Conservation (phyloP, 1,140 invertebrate species). For the Megalonaias nervosa region DNA sequence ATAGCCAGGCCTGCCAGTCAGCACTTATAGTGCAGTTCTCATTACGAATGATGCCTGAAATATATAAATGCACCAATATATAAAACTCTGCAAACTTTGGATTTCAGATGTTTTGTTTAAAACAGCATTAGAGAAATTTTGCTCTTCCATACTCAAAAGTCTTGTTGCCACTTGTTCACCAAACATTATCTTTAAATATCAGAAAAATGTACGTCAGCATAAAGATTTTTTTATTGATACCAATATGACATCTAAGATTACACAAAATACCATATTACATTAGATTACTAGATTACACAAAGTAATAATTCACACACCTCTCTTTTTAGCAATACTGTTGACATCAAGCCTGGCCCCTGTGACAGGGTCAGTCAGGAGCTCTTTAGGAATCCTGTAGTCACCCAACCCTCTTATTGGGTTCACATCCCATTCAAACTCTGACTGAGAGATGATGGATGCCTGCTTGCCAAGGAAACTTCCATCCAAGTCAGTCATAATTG, state of each 20-base stretch:
- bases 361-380: conserved; percentile 50
- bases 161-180: not conserved
- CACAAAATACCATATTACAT: not conserved
- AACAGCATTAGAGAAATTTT: not conserved
- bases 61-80: conserved; percentile 43
- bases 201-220: not conserved
- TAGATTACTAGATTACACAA: not conserved
- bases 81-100: not conserved
- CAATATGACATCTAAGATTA: not conserved
- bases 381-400: conserved; percentile 67
- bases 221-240: not conserved
- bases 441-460: conserved; percentile 46
- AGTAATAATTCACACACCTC: conserved; percentile 39
- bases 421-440: conserved; percentile 59
- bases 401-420: conserved; percentile 59
- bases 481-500: conserved; percentile 57
- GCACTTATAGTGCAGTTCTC: conserved; percentile 42
- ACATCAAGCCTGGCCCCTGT: conserved; percentile 1
- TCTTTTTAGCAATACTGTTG: conserved; percentile 41
- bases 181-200: not conserved
- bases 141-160: not conserved
- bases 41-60: conserved; percentile 56
- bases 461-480: conserved; percentile 45
- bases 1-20: conserved; percentile 59
- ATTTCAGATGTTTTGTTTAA: not conserved